Conservation (phyloP, 2,113 vertebrate species). For the Oenanthe oenanthe region DNA sequence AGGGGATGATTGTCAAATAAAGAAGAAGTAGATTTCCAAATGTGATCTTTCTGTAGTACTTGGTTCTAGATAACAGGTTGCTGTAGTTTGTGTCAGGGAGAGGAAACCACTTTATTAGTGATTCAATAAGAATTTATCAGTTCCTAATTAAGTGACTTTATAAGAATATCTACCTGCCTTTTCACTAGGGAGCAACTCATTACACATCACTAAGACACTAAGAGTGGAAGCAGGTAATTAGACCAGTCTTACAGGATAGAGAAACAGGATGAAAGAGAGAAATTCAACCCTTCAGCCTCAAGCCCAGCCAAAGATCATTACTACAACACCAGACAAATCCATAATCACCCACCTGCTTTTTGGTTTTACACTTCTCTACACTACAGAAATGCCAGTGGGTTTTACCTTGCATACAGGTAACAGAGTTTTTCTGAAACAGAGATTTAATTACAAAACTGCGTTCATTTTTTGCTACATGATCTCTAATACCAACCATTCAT, state of each 20-base stretch:
- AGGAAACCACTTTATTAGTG: neutral
- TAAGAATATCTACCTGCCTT: neutral
- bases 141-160: neutral
- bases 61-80: neutral
- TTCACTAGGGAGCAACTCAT: neutral
- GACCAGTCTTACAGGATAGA: neutral
- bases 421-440: neutral
- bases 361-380: neutral
- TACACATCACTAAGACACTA: no score
- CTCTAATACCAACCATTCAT: neutral
- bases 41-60: neutral
- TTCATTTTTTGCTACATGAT: neutral
- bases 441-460: neutral
- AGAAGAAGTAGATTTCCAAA: conserved; percentile 43
- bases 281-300: neutral
- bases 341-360: no score
- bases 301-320: neutral
- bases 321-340: neutral
- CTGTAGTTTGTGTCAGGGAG: neutral
- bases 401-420: neutral
- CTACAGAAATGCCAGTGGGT: neutral
- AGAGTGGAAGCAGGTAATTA: accelerated
- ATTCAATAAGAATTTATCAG: neutral
- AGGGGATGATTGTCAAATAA: conserved; percentile 66
- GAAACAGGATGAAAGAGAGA: neutral